These are phyloP conservation scores for Paramormyrops kingsleyae DNA, from an alignment of 2,113 vertebrate species.

Conservation along the genomic window DNA sequence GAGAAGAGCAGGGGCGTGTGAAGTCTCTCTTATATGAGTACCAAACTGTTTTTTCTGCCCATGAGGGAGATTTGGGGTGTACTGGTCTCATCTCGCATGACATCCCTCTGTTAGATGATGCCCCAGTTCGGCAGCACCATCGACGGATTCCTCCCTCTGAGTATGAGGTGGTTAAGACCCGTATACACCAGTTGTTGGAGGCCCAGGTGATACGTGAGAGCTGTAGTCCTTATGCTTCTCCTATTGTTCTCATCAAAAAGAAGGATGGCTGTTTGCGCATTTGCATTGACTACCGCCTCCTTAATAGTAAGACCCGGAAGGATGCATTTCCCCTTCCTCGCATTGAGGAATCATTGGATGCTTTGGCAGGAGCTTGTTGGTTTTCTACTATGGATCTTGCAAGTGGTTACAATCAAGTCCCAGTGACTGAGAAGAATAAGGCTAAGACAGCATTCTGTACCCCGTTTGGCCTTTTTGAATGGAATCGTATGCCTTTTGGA, in stretches of 20 bases:
- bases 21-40: neutral
- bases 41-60: too few species aligned
- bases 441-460: constrained; percentile 6
- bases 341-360: neutral
- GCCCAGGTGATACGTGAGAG: too few species aligned
- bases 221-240: too few species aligned
- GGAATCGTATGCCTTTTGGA: neutral
- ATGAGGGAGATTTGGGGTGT: too few species aligned
- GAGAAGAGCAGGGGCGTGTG: neutral
- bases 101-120: too few species aligned
- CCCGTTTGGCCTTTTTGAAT: neutral
- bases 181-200: neutral
- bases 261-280: too few species aligned
- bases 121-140: neutral
- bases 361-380: neutral
- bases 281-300: too few species aligned
- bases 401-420: constrained; percentile 15
- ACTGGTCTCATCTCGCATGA: too few species aligned
- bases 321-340: too few species aligned
- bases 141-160: neutral
- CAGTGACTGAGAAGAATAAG: neutral
- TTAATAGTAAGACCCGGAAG: too few species aligned
- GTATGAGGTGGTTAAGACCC: neutral
- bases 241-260: too few species aligned
- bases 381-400: constrained; percentile 12